Conservation (phyloP, 2,888 invertebrate species). For the Acronicta psi region DNA sequence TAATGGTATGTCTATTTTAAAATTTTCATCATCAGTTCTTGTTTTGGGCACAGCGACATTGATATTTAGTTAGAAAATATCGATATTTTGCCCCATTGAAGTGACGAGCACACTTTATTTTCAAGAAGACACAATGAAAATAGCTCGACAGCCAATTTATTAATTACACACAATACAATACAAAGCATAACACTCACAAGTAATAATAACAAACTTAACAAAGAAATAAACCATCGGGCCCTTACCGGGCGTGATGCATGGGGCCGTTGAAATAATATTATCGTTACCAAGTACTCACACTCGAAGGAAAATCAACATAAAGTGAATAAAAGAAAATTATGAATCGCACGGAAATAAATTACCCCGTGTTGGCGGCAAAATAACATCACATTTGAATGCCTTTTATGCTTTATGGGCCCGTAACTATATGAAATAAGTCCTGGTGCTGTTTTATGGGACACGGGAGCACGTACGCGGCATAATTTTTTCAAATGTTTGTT, state of each 20-base stretch:
- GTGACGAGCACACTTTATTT: neutral
- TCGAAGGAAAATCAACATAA: slow-evolving; percentile 89
- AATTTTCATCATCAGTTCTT: too few relatives aligned
- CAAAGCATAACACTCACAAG: slow-evolving; percentile 56
- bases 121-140: slow-evolving; percentile 3
- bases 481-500: slow-evolving; percentile 83
- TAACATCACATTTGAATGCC: slow-evolving; percentile 89
- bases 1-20: too few relatives aligned
- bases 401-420: slow-evolving; percentile 88
- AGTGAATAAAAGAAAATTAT: slow-evolving; percentile 90
- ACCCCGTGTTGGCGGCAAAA: slow-evolving; percentile 89
- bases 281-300: slow-evolving; percentile 87
- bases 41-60: too few relatives aligned
- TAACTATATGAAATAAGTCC: slow-evolving; percentile 88
- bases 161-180: slow-evolving; percentile 53
- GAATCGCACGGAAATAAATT: slow-evolving; percentile 89
- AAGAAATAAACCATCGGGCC: slow-evolving; percentile 79
- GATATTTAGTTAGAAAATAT: too few relatives aligned
- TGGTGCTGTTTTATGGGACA: slow-evolving; percentile 84
- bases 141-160: slow-evolving; percentile 30
- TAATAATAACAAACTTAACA: slow-evolving; percentile 79
- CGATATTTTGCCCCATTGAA: too few relatives aligned
- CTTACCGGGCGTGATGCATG: slow-evolving; percentile 79
- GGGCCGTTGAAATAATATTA: slow-evolving; percentile 88
- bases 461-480: slow-evolving; percentile 84